Conservation (phyloP, 2,888 invertebrate species). For the Diarsia brunnea region DNA sequence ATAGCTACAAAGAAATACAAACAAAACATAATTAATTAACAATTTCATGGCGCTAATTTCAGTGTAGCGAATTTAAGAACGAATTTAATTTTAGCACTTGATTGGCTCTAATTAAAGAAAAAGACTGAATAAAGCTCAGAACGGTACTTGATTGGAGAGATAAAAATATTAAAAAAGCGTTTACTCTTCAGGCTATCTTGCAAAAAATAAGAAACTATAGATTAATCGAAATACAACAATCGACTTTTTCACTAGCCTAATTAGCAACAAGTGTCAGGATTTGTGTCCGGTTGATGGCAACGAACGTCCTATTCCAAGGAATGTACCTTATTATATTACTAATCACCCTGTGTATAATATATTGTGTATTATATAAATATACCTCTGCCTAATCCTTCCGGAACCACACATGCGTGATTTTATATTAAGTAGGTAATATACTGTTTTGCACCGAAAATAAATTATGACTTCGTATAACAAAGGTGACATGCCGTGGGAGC, state of each 20-base stretch:
- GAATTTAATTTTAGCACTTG: slow-evolving; percentile 24
- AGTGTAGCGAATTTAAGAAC: slow-evolving; percentile 21
- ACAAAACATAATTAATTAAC: slow-evolving; percentile 20
- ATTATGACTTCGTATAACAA: neutral
- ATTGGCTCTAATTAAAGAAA: slow-evolving; percentile 33
- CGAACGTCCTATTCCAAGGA: too few relatives aligned
- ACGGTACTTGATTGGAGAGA: neutral
- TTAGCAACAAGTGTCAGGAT: neutral
- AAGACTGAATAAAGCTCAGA: neutral
- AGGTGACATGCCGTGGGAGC: slow-evolving; percentile 17
- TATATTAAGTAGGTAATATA: neutral
- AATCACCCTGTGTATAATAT: too few relatives aligned
- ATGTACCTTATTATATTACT: too few relatives aligned
- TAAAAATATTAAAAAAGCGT: neutral
- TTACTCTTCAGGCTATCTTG: neutral
- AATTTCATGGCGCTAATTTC: slow-evolving; percentile 40
- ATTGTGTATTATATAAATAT: too few relatives aligned
- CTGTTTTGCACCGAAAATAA: slow-evolving; percentile 3
- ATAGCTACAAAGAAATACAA: neutral
- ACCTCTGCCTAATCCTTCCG: neutral
- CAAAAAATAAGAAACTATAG: neutral
- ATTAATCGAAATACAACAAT: neutral
- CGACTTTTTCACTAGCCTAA: neutral
- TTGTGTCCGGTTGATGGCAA: neutral
- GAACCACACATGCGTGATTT: neutral